A percentile compares a stretch with the other conserved stretches of the same genome.
Evolutionary conservation across 2,888 invertebrate genomes (phyloP).

Genomic region (Cecidostiba fungosa): DNA sequence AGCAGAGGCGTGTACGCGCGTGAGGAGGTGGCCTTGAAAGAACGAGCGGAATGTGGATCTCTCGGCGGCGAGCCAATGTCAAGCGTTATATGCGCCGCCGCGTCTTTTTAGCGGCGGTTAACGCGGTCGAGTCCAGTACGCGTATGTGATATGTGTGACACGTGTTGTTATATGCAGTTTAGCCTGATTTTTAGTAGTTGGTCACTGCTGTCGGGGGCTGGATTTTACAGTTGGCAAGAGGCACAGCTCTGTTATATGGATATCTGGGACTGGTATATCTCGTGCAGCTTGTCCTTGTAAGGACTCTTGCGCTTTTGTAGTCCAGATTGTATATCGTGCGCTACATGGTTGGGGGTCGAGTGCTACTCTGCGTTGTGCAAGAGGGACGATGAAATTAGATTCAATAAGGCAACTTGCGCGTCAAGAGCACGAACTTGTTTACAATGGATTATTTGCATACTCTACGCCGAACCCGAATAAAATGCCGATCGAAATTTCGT

Average conservation of each 20-base stretch:
- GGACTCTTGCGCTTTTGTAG: too few relatives aligned
- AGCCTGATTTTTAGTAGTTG: not conserved
- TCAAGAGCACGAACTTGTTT: too few relatives aligned
- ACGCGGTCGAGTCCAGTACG: not conserved
- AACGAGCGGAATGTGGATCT: conserved; percentile 59
- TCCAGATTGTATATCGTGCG: too few relatives aligned
- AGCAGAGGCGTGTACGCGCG: not conserved
- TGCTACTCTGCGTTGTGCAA: too few relatives aligned
- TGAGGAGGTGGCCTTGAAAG: conserved; percentile 54
- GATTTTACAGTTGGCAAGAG: not conserved
- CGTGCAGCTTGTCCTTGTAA: too few relatives aligned
- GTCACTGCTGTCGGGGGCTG: too few relatives aligned
- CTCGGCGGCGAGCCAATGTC: conserved; percentile 52
- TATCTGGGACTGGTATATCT: not conserved
- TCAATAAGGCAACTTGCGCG: too few relatives aligned
- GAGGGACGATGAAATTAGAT: too few relatives aligned
- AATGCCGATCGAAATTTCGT: not conserved
- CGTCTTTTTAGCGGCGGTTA: not conserved
- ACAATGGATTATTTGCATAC: too few relatives aligned
- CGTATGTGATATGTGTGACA: not conserved
- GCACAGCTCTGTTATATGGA: not conserved
- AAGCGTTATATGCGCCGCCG: not conserved
- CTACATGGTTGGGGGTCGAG: too few relatives aligned
- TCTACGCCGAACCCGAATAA: too few relatives aligned
- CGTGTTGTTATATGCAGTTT: not conserved